Conservation (phyloP, 2,113 vertebrate genomes). For the Nothocercus nigrocapillus region DNA sequence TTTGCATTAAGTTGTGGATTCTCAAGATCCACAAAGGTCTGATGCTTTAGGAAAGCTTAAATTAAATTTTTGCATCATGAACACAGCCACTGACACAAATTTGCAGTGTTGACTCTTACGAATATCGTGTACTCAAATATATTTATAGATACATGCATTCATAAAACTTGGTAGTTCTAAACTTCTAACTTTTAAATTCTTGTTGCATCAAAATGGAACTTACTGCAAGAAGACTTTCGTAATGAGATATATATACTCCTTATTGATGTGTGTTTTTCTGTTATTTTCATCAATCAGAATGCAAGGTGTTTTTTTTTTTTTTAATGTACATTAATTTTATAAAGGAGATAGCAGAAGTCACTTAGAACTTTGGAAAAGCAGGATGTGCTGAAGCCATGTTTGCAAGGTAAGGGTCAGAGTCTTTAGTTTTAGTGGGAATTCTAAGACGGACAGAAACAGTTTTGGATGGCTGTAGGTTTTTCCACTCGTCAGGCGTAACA, state of each 20-base stretch:
- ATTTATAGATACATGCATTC: not conserved
- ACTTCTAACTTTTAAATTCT: not conserved
- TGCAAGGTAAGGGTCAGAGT: not conserved
- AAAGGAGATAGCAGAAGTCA: fast-evolving
- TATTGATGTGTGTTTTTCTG: not conserved
- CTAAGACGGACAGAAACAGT: not conserved
- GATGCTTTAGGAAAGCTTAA: not conserved
- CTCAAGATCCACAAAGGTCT: not conserved
- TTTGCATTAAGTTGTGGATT: not conserved
- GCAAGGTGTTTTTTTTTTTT: not conserved
- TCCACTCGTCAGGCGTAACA: not conserved
- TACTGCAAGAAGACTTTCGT: not conserved
- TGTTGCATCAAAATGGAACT: not conserved
- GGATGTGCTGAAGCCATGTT: not conserved
- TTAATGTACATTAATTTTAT: not conserved
- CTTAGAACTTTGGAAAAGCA: not conserved
- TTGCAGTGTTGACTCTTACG: not conserved
- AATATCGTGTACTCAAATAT: not conserved
- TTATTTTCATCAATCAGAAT: not conserved
- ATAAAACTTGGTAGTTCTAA: not conserved
- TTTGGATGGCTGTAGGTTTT: not conserved
- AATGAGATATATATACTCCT: not conserved
- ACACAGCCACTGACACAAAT: not conserved
- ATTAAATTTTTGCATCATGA: not conserved
- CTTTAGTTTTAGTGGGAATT: not conserved